Base-by-base conservation (phyloP, 2,888 invertebrate genomes). In the Thereva unica region DNA sequence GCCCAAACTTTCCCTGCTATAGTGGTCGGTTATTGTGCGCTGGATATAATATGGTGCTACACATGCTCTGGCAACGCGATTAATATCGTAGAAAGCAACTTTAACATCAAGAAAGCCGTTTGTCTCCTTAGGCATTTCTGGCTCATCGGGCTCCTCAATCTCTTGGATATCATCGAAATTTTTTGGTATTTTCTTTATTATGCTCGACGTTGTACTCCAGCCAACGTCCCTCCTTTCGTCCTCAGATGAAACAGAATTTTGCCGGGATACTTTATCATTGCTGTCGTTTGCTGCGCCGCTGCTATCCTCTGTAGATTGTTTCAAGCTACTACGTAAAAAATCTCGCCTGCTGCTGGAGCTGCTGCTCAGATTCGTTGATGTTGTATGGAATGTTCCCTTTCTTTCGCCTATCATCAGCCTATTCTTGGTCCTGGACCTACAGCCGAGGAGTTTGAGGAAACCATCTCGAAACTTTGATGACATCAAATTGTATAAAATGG, bases 401-500 rank as follows among this genome's bases (percentile, higher is more conserved):
- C 74, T 61, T 12, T 68, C 67, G 64, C 71, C 70, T 34, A 71
- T 64, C 56, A 67, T 38, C 2, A 69, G 66, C 55, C 69, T 70
- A 10, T 69, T 64, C 10, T 71, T 68, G 23, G 70, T 61, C 34
- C 70, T 68, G 50, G 69, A 67, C 41, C 71, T 70, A 49, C 75
- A 76, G 4, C 85, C 84, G 70, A 90, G 84, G 56, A 91, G 80
- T 74, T 86, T 87, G 64, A 89, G 84, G 73, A 93, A 92, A 4
- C 92, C 92, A 59, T 89, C 88, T 6, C 95, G 86, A 82, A 95
- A 95, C 78, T 94, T 95, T 1, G 93, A 91, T 67, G 93, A 93
- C 89, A 95, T 93, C 65, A 95, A 85, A 78, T 94, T 95, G 81
- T 95, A 95, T 61, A 95, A 82, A 74, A 95, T 91, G 8, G 95